Percentiles rank a stretch among this genome's conserved stretches.
Conservation (phyloP, 1,140 invertebrate species). For the Camponotus floridanus region DNA sequence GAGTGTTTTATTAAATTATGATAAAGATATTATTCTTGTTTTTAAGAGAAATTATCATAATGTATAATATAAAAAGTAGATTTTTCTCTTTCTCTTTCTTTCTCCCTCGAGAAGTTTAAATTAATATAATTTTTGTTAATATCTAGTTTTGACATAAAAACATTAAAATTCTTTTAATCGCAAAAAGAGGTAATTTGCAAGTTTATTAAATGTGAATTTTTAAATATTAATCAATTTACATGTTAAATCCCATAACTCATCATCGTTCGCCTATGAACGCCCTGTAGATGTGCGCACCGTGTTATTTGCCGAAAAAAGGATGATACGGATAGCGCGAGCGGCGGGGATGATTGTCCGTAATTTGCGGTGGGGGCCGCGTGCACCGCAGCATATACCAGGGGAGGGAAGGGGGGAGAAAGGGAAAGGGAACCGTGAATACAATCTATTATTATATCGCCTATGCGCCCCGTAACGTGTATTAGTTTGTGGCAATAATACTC, state of each 20-base stretch:
- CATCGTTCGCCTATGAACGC: constrained; percentile 7
- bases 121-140: no score
- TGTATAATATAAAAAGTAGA: background rate
- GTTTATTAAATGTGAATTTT: background rate
- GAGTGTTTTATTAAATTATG: no score
- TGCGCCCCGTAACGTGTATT: constrained; percentile 42
- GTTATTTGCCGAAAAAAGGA: constrained; percentile 80
- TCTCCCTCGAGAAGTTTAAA: no score
- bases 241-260: no score
- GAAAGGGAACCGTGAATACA: constrained; percentile 62
- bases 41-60: background rate
- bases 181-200: no score
- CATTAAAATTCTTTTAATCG: background rate
- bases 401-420: no score
- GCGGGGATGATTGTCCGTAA: constrained; percentile 76
- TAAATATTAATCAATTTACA: background rate
- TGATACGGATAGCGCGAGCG: constrained; percentile 71
- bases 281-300: constrained; percentile 54
- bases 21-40: background rate
- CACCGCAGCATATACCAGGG: constrained; percentile 26
- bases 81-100: no score
- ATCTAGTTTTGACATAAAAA: no score
- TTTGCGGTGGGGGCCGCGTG: constrained; percentile 72
- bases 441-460: constrained; percentile 79
- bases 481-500: constrained; percentile 35